These are phyloP conservation scores for Acinonyx jubatus DNA, from an alignment of 2,113 vertebrate genomes.

Conservation along the genomic window DNA sequence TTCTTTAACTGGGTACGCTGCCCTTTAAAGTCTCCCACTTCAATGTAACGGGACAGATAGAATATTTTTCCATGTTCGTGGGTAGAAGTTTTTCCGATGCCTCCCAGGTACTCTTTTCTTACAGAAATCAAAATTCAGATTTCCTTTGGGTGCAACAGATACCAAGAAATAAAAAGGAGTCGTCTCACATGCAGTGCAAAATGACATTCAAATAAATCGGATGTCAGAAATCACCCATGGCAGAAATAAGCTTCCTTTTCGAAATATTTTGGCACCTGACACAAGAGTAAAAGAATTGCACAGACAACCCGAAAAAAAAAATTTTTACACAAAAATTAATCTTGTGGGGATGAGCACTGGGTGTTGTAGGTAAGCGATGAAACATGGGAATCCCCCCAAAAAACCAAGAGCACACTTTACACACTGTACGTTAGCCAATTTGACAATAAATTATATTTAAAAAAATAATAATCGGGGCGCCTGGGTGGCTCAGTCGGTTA, in stretches of 20 bases:
- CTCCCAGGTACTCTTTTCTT: slow-evolving; percentile 81
- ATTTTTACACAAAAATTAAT: slow-evolving; percentile 21
- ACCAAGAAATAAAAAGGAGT: slow-evolving; percentile 79
- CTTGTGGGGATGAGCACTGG: too few relatives aligned
- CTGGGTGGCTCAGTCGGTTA: too few relatives aligned
- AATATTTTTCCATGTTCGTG: slow-evolving; percentile 79
- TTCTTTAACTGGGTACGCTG: slow-evolving; percentile 76
- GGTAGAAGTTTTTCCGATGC: slow-evolving; percentile 77
- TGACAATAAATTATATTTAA: too few relatives aligned
- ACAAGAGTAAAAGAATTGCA: slow-evolving; percentile 64
- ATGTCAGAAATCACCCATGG: slow-evolving; percentile 77
- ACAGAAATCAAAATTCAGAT: slow-evolving; percentile 79
- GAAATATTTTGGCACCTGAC: slow-evolving; percentile 77
- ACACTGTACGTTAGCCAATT: too few relatives aligned
- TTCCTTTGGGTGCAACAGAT: slow-evolving; percentile 79
- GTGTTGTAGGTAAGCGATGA: too few relatives aligned
- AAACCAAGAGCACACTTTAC: too few relatives aligned
- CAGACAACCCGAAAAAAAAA: slow-evolving; percentile 63
- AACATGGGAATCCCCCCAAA: too few relatives aligned
- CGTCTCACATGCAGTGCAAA: slow-evolving; percentile 73
- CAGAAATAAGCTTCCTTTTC: slow-evolving; percentile 71
- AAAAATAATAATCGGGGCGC: too few relatives aligned
- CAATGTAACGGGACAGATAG: slow-evolving; percentile 73
- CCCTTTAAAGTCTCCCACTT: slow-evolving; percentile 80
- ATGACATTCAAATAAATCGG: slow-evolving; percentile 78